Base-by-base conservation (phyloP, 2,888 invertebrate species). In the Endotricha flammealis region DNA sequence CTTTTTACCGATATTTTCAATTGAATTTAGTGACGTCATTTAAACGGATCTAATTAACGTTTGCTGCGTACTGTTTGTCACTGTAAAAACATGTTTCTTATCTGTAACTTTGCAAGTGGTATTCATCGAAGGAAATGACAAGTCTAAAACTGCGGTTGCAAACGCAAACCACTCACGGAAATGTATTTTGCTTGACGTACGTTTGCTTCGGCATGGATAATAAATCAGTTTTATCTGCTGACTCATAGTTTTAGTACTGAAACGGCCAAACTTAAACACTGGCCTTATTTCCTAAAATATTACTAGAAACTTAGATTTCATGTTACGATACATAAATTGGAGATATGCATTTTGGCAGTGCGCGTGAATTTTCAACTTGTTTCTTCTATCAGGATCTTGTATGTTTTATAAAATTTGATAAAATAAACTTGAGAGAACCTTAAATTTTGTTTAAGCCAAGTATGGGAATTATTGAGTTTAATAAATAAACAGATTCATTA, bases 41-140 rank as follows among this genome's bases (percentile, higher is more conserved):
- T n/a, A n/a, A n/a, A n/a, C n/a, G n/a, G n/a, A n/a, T n/a, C n/a
- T n/a, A n/a, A n/a, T n/a, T n/a, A n/a, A n/a, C n/a, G n/a, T n/a
- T n/a, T n/a, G n/a, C n/a, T n/a, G n/a, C n/a, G n/a, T n/a, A n/a
- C n/a, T n/a, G n/a, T n/a, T n/a, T n/a, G n/a, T n/a, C n/a, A n/a
- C n/a, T n/a, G n/a, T n/a, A n/a, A n/a, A n/a, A n/a, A n/a, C n/a
- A n/a, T n/a, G n/a, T n/a, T n/a, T n/a, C n/a, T n/a, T n/a, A n/a
- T n/a, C n/a, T n/a, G n/a, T n/a, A n/a, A n/a, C n/a, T n/a, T n/a
- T n/a, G n/a, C 11, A 12, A n/a, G 17, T 25, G 34, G 12, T 23
- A 22, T 20, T 22, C 12, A 29, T 29, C 2, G 17, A 32, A 33
- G 34, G 34, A 35, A 35, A 35, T 35, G 34, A 35, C 34, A 35